Conservation (phyloP, 2,888 invertebrate species). For the Palloptera scutellata region DNA sequence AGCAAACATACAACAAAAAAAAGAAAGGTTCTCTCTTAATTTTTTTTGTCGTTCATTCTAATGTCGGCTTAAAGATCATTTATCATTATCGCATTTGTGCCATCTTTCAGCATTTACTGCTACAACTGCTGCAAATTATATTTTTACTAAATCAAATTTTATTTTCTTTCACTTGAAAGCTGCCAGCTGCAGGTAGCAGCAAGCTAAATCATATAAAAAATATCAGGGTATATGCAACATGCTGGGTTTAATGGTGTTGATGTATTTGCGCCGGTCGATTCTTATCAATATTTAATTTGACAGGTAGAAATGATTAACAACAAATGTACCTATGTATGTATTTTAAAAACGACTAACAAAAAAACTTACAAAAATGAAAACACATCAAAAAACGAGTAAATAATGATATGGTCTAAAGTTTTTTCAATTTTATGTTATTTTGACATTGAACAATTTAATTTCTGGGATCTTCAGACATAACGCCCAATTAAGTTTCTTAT, state of each 20-base stretch:
- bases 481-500: no score
- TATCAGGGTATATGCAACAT: neutral
- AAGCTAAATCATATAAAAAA: neutral
- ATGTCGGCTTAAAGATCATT: slow-evolving; percentile 34
- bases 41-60: neutral
- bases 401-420: no score
- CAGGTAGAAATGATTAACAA: neutral
- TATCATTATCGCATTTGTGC: slow-evolving; percentile 38
- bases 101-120: slow-evolving; percentile 37
- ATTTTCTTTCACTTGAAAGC: slow-evolving; percentile 30
- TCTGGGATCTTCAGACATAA: no score
- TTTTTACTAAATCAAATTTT: slow-evolving; percentile 34
- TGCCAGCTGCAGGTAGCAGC: neutral
- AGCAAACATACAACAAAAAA: neutral
- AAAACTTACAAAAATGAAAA: no score
- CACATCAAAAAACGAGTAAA: no score
- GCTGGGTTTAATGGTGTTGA: slow-evolving; percentile 4
- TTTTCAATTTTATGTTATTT: no score
- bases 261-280: neutral
- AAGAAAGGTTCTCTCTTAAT: neutral
- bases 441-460: no score
- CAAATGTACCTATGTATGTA: neutral
- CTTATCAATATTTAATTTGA: slow-evolving; percentile 1
- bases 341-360: neutral
- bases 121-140: slow-evolving; percentile 12